Evolutionary conservation across 2,113 vertebrate species (phyloP).

Genomic region (Phalacrocorax aristotelis): DNA sequence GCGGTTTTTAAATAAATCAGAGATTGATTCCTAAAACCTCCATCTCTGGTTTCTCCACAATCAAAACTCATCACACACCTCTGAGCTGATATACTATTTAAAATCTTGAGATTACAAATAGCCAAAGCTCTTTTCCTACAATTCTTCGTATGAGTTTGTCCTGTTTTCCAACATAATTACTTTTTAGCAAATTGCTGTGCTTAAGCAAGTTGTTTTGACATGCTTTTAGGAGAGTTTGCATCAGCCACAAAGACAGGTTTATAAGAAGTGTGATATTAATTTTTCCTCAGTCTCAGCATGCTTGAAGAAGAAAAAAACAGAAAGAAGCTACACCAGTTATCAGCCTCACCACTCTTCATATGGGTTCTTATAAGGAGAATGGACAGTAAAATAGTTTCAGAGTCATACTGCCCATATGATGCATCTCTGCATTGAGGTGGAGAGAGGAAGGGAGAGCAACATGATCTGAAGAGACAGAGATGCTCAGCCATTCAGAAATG

Average conservation of each 20-base stretch:
- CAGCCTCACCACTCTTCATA: neutral
- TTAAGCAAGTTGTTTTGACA: constrained; percentile 31
- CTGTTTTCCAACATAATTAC: neutral
- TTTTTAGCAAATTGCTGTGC: neutral
- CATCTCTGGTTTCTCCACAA: neutral
- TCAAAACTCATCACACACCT: constrained; percentile 5
- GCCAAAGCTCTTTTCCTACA: neutral
- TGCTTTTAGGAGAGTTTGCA: neutral
- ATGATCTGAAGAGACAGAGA: accelerated
- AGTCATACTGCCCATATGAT: accelerated
- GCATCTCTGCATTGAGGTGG: neutral
- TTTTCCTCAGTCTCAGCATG: neutral
- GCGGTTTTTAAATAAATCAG: neutral
- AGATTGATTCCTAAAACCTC: neutral
- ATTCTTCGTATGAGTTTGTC: neutral
- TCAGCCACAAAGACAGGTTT: neutral
- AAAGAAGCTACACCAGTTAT: neutral
- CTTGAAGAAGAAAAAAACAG: neutral
- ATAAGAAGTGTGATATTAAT: neutral
- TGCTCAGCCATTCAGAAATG: neutral
- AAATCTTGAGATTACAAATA: neutral
- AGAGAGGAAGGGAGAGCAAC: neutral
- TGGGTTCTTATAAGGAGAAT: neutral
- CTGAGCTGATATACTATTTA: neutral
- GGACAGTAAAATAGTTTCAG: neutral